These are phyloP conservation scores for Mormyrops attenuatus DNA, from an alignment of 2,797 vertebrate genomes.

Conservation along the genomic window DNA sequence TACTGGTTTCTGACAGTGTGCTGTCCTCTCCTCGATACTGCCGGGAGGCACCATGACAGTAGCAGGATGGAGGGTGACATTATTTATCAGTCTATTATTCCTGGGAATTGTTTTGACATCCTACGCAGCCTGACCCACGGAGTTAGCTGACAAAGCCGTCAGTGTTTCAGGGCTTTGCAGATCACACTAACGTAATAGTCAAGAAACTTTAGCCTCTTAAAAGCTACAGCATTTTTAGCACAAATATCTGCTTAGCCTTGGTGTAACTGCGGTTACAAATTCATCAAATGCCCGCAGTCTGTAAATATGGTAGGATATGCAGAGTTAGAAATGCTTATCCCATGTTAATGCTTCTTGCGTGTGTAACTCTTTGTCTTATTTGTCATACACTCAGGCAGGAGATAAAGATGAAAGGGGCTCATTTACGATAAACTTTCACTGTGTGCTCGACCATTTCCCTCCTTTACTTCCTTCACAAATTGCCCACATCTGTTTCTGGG, in stretches of 20 bases:
- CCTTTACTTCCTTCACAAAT: slow-evolving; percentile 45
- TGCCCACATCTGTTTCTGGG: slow-evolving; percentile 48
- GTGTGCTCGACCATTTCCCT: slow-evolving; percentile 48
- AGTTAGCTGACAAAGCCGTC: neutral
- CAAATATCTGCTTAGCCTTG: neutral
- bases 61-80: neutral
- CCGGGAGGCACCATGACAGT: no score
- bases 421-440: slow-evolving; percentile 38
- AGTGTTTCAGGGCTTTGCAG: neutral
- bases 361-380: slow-evolving; percentile 31
- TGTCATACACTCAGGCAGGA: slow-evolving; percentile 44
- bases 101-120: neutral
- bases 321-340: neutral
- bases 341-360: neutral
- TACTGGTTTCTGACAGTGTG: neutral
- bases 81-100: neutral
- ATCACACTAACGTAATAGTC: neutral
- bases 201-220: neutral
- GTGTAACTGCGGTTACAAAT: neutral
- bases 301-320: neutral
- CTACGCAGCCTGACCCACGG: neutral
- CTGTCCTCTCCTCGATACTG: neutral
- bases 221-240: neutral
- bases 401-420: slow-evolving; percentile 53
- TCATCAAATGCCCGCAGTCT: neutral